These are phyloP conservation scores for Volucella bombylans DNA, from an alignment of 2,888 invertebrate genomes.

Conservation along the genomic window DNA sequence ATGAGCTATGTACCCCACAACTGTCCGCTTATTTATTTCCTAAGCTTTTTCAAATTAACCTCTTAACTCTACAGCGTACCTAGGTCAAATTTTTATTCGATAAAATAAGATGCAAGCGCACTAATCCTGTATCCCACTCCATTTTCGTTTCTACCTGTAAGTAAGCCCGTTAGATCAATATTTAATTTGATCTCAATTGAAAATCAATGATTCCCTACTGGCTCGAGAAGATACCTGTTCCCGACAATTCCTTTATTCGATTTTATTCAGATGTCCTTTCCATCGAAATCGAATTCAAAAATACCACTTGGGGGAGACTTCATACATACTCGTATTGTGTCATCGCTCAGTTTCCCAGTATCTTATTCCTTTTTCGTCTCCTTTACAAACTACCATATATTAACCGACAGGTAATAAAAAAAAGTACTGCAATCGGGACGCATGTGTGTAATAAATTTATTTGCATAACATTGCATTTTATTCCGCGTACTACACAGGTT, in stretches of 20 bases:
- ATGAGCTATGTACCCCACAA: too few species aligned
- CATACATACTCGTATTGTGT: constrained; percentile 62
- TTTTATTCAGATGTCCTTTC: constrained; percentile 5
- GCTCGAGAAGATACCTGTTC: constrained; percentile 19
- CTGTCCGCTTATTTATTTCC: too few species aligned
- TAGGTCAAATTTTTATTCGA: too few species aligned
- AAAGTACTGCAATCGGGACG: constrained; percentile 32
- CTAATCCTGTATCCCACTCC: background rate
- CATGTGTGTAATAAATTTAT: constrained; percentile 65
- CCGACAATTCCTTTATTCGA: background rate
- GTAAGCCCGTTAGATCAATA: constrained; percentile 35
- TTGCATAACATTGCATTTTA: constrained; percentile 69
- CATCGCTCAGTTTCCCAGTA: constrained; percentile 40
- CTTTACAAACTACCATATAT: constrained; percentile 17
- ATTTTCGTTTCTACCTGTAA: too few species aligned
- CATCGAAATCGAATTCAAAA: constrained; percentile 3
- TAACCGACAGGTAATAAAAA: constrained; percentile 46
- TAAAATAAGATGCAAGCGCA: too few species aligned
- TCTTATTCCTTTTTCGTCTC: constrained; percentile 21
- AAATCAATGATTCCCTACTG: constrained; percentile 12
- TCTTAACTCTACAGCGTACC: too few species aligned
- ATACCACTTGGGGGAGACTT: constrained; percentile 12
- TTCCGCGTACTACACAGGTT: constrained; percentile 40
- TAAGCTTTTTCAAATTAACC: too few species aligned
- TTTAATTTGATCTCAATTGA: constrained; percentile 47